Conservation (phyloP, 2,888 invertebrate species). For the Epinotia nisella region DNA sequence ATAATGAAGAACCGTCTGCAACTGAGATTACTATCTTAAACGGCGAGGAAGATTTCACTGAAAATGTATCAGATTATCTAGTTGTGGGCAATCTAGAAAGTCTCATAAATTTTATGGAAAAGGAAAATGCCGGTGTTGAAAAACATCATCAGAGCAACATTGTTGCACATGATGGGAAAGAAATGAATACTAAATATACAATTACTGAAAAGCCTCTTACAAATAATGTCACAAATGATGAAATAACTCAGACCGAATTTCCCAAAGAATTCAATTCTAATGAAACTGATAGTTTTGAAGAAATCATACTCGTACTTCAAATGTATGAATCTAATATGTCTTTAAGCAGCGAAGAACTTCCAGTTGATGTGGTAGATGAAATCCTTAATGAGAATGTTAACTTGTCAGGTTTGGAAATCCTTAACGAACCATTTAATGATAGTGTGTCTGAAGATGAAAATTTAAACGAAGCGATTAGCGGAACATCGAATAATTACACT, state of each 20-base stretch:
- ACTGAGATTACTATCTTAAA: constrained; percentile 3
- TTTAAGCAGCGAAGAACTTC: constrained; percentile 15
- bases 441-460: background rate
- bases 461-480: background rate
- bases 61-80: background rate
- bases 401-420: background rate
- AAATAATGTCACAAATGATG: no score
- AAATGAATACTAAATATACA: background rate
- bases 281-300: background rate
- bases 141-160: background rate
- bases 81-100: background rate
- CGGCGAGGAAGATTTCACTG: background rate
- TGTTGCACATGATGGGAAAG: background rate
- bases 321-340: constrained; percentile 10
- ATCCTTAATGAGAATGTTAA: background rate
- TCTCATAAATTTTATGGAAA: background rate
- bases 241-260: background rate
- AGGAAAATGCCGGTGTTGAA: background rate
- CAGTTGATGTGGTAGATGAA: background rate
- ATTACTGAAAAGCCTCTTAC: background rate
- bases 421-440: background rate
- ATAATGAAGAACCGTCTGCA: background rate
- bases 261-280: background rate
- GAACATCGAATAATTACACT: background rate
- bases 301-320: constrained; percentile 9